phyloP scores from a whole-genome alignment of 2,797 vertebrate species.

The Oreochromis mossambicus region DNA sequence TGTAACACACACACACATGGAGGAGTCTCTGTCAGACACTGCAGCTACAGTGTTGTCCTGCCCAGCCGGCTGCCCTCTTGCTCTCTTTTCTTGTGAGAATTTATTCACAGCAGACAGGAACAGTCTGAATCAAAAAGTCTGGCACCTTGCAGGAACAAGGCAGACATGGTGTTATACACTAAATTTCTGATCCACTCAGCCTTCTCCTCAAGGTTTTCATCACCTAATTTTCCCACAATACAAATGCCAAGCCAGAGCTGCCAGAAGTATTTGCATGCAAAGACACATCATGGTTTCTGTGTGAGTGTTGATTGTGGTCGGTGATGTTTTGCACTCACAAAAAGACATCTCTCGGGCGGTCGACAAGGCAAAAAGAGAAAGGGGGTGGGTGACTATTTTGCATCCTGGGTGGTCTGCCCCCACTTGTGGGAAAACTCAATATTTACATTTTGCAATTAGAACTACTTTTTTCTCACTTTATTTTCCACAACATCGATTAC shows the following conservation, averaged over 20 bases:
- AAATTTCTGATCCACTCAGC: slow-evolving; percentile 17
- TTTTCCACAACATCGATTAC: slow-evolving; percentile 78
- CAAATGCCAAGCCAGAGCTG: slow-evolving; percentile 48
- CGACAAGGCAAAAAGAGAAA: slow-evolving; percentile 67
- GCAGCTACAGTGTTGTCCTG: slow-evolving; percentile 55
- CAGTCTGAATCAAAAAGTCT: slow-evolving; percentile 22
- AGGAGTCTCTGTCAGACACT: slow-evolving; percentile 62
- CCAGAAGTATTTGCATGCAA: slow-evolving; percentile 69
- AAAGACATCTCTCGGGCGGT: slow-evolving; percentile 71
- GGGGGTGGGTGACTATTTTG: slow-evolving; percentile 77
- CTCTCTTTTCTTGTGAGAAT: slow-evolving; percentile 55
- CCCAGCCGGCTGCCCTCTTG: slow-evolving; percentile 41
- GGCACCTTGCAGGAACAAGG: slow-evolving; percentile 45
- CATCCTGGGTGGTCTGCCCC: slow-evolving; percentile 85
- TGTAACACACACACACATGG: slow-evolving; percentile 57
- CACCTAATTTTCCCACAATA: slow-evolving; percentile 60
- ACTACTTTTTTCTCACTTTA: slow-evolving; percentile 80
- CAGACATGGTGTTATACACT: slow-evolving; percentile 25
- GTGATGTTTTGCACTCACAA: slow-evolving; percentile 74
- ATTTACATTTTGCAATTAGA: slow-evolving; percentile 88
- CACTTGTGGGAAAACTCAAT: slow-evolving; percentile 86
- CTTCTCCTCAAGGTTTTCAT: slow-evolving; percentile 44
- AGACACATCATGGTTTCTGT: slow-evolving; percentile 62
- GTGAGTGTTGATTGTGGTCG: slow-evolving; percentile 64
- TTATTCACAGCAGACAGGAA: slow-evolving; percentile 47